These are phyloP conservation scores for Panagrolaimus sp. DNA, from an alignment of 1,140 invertebrate species.

Conservation along the genomic window DNA sequence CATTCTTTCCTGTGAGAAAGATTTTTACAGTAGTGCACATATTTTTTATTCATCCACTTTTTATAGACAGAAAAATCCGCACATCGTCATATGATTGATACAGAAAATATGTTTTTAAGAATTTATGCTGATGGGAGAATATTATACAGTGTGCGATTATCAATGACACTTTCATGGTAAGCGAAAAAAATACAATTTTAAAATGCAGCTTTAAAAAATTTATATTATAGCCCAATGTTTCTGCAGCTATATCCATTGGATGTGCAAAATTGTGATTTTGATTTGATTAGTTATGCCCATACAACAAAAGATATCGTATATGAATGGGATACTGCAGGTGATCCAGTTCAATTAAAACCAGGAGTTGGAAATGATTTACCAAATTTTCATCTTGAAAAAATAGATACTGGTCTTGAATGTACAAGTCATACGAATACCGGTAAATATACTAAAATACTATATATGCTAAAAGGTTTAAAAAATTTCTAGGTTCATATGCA, in stretches of 20 bases:
- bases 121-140: conserved; percentile 36
- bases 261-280: conserved; percentile 44
- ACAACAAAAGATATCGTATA: conserved; percentile 37
- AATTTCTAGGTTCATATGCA: conserved; percentile 32
- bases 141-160: conserved; percentile 36
- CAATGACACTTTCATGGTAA: conserved; percentile 37
- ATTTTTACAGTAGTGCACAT: not conserved
- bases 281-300: conserved; percentile 45
- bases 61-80: conserved; percentile 37
- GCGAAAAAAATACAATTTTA: too few relatives aligned
- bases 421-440: conserved; percentile 47
- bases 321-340: conserved; percentile 27
- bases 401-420: conserved; percentile 40
- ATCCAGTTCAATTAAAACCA: conserved; percentile 31
- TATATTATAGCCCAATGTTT: conserved; percentile 35
- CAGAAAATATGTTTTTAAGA: conserved; percentile 44
- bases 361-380: conserved; percentile 42
- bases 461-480: not conserved
- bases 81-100: conserved; percentile 46
- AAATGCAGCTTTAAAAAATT: too few relatives aligned
- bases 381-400: conserved; percentile 39
- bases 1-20: conserved; percentile 72
- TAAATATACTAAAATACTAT: not conserved
- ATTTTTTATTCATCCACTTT: not conserved
- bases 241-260: conserved; percentile 40